phyloP scores from a whole-genome alignment of 2,797 vertebrate genomes.

The Lepus oiostolus region DNA sequence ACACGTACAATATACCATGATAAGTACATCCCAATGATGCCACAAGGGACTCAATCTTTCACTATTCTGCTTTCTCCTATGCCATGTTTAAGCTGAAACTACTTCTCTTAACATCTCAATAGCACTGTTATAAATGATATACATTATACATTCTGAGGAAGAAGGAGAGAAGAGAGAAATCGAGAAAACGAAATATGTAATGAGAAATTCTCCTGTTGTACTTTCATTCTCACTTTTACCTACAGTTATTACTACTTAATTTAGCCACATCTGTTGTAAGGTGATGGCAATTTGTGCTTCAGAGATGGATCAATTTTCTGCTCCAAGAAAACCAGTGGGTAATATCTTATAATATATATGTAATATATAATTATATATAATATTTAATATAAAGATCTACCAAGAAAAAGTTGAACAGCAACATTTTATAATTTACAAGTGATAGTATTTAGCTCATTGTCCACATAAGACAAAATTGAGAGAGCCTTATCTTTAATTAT shows the following conservation, averaged over 20 bases:
- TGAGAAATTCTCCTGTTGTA: background rate
- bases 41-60: background rate
- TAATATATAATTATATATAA: too few species aligned
- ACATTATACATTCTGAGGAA: background rate
- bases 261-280: background rate
- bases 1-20: background rate
- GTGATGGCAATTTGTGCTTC: background rate
- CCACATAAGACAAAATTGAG: background rate
- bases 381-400: background rate
- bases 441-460: background rate
- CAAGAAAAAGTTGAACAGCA: constrained; percentile 10
- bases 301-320: background rate
- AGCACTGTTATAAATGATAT: background rate
- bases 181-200: background rate
- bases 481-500: background rate
- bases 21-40: background rate
- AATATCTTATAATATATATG: too few species aligned
- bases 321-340: background rate
- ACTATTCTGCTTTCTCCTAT: background rate
- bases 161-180: background rate
- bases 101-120: background rate
- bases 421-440: background rate
- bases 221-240: background rate
- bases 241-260: background rate
- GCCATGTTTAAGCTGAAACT: background rate